Evolutionary conservation across 2,888 invertebrate genomes (phyloP), one percentile per base, ranked within the genome.

Genomic region (Agrochola macilenta): DNA sequence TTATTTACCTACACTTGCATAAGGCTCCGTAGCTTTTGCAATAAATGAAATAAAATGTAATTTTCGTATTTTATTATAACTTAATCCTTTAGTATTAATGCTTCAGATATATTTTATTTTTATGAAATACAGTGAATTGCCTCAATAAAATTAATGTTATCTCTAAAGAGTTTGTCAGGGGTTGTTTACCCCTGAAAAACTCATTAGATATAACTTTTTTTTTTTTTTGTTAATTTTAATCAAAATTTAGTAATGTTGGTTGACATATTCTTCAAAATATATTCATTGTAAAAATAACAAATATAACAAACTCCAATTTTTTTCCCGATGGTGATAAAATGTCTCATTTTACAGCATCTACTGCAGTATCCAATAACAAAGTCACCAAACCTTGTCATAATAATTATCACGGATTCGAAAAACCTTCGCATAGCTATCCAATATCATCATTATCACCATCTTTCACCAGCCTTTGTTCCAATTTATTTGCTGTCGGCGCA

Each of bases 1-100:
- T 85, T 74, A 74, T 86, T 86, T 68, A n/a, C n/a, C n/a, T n/a
- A 76, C 64, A 69, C 52, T 63, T 78, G 74, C 71, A 65, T 43
- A 71, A 52, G 52, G 60, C 17, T 23, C 12, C 63, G 64, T 43
- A 52, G 17, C 58, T 77, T 81, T 69, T 35, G 23, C 63, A 66
- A 68, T 76, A 2, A 61, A 60, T 35, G 7, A 64, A 57, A 72
- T 64, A 72, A 64, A 82, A 60, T 58, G 0, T 26, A 11, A 26
- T 8, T 66, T 61, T 63, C 1, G 17, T 26, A 60, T 73, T 54
- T 30, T 57, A 54, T 69, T 66, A 23, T 43, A 26, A 43, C 8
- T 54, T 61, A 5, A 83, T 30, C n/a, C 2, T 57, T 11, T n/a
- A 30, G 7, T 7, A 39, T 30, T 20, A 60, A 26, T 4, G 23